Base-by-base conservation (phyloP, 2,113 vertebrate genomes). In the Paradoxurus hermaphroditus region DNA sequence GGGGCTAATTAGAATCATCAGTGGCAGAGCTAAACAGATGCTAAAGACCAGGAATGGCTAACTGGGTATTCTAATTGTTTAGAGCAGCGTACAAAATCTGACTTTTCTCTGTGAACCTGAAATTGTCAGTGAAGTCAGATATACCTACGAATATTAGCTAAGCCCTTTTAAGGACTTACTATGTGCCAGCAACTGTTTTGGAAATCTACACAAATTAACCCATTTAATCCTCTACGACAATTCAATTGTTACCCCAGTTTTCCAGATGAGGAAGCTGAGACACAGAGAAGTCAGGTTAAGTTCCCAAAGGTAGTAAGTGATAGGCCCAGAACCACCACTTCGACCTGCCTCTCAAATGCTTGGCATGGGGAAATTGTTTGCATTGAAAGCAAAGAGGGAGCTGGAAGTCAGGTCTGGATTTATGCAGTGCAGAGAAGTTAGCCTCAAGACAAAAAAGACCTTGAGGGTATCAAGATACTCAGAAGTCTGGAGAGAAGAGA, bases 141-240 rank as follows among this genome's bases (percentile, higher is more conserved):
- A 44, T 12, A 41, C 31, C 77, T 19, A 31, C 19, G 70, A 68
- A 85, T 16, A 78, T 10, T n/a, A 67, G 68, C 70, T 44, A 86
- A n/a, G 9, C 7, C 75, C n/a, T 63, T 77, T 53, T 29, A 72
- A 86, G n/a, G 68, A 91, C 4, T 15, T 87, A 34, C 8, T 34
- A 44, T 29, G 12, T 85, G 56, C 14, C n/a, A 86, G 59, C 41
- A 91, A 84, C 44, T 88, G 15, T 31, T 83, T 36, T 59, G 65
- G 59, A 46, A 70, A 86, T 86, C 59, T 90, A 77, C 72, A 90
- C 68, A 86, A 89, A 94, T 88, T n/a, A 73, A 78, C 15, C 31
- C 49, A 84, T 65, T 86, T 72, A 41, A 36, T 63, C 63, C 53
- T 87, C 72, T 39, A 36, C 3, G 16, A 29, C 13, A 65, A 91